Percentiles rank a stretch among this genome's conserved stretches.
Evolutionary conservation across 2,888 invertebrate genomes (phyloP).

Genomic region (Auanema sp.): DNA sequence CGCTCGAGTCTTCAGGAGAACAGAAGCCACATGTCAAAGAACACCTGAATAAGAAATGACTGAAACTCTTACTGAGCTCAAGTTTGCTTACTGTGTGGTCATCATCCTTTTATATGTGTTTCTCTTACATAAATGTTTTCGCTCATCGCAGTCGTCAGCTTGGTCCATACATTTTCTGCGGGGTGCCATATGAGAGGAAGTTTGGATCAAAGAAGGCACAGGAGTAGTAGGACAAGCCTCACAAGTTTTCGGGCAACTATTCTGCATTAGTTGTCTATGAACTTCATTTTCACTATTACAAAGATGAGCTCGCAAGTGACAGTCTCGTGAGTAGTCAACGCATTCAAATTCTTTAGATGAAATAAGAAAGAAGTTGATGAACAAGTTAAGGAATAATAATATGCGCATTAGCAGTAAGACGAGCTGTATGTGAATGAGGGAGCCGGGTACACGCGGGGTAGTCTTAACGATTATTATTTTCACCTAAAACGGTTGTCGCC

Average conservation of each 20-base stretch:
- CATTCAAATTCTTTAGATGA: neutral
- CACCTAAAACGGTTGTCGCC: too few relatives aligned
- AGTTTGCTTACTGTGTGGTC: conserved; percentile 3
- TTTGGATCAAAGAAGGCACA: neutral
- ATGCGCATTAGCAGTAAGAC: too few relatives aligned
- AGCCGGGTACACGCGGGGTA: too few relatives aligned
- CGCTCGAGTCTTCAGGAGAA: neutral
- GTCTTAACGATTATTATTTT: too few relatives aligned
- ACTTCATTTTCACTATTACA: neutral
- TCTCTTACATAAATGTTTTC: conserved; percentile 2
- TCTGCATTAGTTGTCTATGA: neutral
- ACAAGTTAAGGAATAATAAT: too few relatives aligned
- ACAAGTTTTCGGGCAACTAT: neutral
- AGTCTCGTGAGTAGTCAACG: neutral
- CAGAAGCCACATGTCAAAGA: conserved; percentile 2
- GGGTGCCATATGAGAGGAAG: neutral
- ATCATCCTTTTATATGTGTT: conserved; percentile 5
- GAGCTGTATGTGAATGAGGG: too few relatives aligned
- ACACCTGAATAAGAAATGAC: neutral
- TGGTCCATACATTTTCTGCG: neutral
- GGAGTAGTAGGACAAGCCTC: neutral
- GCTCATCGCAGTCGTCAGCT: neutral
- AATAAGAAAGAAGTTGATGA: too few relatives aligned
- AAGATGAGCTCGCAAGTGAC: neutral
- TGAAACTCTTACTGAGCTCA: neutral